Conservation (phyloP, 2,113 vertebrate genomes). For the Aptenodytes forsteri region DNA sequence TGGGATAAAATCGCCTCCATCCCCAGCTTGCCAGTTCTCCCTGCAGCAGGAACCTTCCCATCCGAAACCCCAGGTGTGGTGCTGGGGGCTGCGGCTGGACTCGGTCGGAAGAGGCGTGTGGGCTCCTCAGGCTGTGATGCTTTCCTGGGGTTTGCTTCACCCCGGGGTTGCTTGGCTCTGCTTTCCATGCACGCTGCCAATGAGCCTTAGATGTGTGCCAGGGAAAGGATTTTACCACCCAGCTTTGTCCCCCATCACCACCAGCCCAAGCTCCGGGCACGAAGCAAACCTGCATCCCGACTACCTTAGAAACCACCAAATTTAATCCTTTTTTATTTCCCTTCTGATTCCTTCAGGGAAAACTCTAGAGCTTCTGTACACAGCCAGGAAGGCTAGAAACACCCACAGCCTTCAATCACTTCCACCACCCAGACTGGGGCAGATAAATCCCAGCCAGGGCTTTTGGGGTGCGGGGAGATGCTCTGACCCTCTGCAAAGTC, state of each 20-base stretch:
- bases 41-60: neutral
- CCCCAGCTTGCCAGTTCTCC: neutral
- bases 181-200: fast-evolving
- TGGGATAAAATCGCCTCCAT: fast-evolving
- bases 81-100: neutral
- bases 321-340: neutral
- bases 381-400: neutral
- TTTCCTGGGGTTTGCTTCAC: neutral
- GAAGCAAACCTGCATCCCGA: neutral
- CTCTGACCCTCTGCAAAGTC: neutral
- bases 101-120: fast-evolving
- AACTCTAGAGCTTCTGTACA: neutral
- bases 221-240: neutral
- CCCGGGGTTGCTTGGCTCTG: neutral
- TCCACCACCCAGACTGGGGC: neutral
- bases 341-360: neutral
- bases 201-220: fast-evolving
- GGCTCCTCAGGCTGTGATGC: fast-evolving
- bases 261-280: fast-evolving
- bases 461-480: neutral
- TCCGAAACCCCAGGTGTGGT: fast-evolving
- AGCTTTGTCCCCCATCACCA: neutral
- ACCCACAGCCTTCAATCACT: neutral
- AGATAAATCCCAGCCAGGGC: neutral
- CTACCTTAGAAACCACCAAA: neutral